These are phyloP conservation scores for Pseudococcus jackbeardsleyi DNA, from an alignment of 2,888 invertebrate species.

Conservation along the genomic window DNA sequence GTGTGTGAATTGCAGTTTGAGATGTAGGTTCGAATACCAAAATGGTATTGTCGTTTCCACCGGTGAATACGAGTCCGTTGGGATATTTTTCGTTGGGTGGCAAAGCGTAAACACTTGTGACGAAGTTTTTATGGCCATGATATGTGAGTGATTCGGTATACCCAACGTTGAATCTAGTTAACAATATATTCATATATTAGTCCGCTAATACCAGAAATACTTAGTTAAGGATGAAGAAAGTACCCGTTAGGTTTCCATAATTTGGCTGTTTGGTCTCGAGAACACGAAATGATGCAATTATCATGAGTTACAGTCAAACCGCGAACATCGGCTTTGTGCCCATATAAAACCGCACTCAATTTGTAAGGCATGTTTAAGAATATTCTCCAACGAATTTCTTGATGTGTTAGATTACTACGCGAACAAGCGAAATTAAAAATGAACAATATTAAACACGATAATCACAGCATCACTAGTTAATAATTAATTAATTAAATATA, in stretches of 20 bases:
- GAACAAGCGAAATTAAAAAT: background rate
- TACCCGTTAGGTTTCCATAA: constrained; percentile 87
- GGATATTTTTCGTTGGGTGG: constrained; percentile 80
- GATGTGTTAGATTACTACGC: too few species aligned
- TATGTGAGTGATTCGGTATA: constrained; percentile 79
- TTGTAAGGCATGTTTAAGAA: constrained; percentile 21
- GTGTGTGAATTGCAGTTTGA: constrained; percentile 76
- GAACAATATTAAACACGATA: background rate
- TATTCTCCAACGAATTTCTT: too few species aligned
- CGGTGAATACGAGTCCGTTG: constrained; percentile 86
- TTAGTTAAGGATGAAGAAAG: constrained; percentile 66
- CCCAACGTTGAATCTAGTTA: constrained; percentile 74
- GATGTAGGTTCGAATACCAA: constrained; percentile 83
- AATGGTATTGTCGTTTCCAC: constrained; percentile 89
- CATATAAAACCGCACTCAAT: constrained; percentile 70
- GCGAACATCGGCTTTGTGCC: constrained; percentile 89
- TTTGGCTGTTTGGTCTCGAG: constrained; percentile 89
- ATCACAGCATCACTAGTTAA: background rate
- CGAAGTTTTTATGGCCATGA: constrained; percentile 87
- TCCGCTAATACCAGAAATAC: constrained; percentile 58
- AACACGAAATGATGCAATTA: constrained; percentile 86
- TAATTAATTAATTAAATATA: background rate
- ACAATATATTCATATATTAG: constrained; percentile 15
- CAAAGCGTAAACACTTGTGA: constrained; percentile 84
- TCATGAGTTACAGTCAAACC: constrained; percentile 78